Base-by-base conservation (phyloP, 64 coral and sea anemone genomes). In the Pachyseris speciosa region DNA sequence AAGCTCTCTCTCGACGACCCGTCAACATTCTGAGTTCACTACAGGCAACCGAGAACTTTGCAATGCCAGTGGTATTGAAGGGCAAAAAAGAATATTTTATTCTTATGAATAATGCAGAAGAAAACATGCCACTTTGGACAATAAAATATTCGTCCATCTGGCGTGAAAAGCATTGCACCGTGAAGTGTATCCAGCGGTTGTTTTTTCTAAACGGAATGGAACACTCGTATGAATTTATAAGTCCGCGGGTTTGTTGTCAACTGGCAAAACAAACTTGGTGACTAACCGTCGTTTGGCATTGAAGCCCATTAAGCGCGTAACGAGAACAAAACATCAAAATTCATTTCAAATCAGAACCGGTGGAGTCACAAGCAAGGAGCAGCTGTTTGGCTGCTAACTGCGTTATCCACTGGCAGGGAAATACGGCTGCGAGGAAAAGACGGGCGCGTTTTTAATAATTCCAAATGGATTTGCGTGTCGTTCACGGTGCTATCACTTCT, bases 131-230 rank as follows among this genome's bases (percentile, higher is more conserved):
- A 81, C 34, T 81, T 81, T 60, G 77, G 63, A 81, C 77, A 81
- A 81, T 81, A 81, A 81, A 81, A 61, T 81, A 81, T 81, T 79
- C 75, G 30, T 33, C 51, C 77, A 81, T 81, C 77, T 81, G 77
- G 51, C 33, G 20, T 41, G 52, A 60, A 57, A 63, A 19, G 51
- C 53, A 63, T 36, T 61, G 28, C 63, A 40, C 77, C 34, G 77
- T 81, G 32, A 79, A 81, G 51, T 36, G 19, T 63, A 81, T 61
- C 73, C 77, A 81, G 77, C 52, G 77, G 77, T 81, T 41, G 20
- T 60, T 81, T 60, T 81, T 81, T 81, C 63, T 22, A 79, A 81
- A 81, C 53, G 77, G 52, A 25, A 31, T 58, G 60, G 52, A 60
- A 61, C 0, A 81, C 36, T 41, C 20, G 63, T 61, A 22, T 81